Evolutionary conservation across 2,888 invertebrate species (phyloP), one percentile per base, ranked within the genome.

Genomic region (Globia sparganii): DNA sequence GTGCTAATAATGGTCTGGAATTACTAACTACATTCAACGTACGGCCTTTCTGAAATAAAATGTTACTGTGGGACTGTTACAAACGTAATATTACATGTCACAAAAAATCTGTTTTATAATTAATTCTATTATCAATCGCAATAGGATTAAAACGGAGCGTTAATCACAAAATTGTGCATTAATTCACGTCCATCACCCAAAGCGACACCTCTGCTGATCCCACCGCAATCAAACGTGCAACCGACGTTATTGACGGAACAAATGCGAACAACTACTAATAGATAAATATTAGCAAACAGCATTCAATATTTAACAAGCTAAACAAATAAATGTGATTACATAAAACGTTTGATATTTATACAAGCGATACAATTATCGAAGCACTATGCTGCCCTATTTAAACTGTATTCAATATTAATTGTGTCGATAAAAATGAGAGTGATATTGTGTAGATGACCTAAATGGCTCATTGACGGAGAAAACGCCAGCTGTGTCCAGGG

Each of bases 381-480:
- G 11, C 59, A 69, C 69, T 43, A 59, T 59, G 25, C 37, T n/a
- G 61, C 56, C 28, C 28, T 62, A 18, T 61, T 58, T 68, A 64
- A 53, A 9, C n/a, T 25, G 59, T 67, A 62, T 49, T 75, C 46
- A 75, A 77, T 77, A 65, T 59, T 80, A 77, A 80, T 59, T 65
- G 31, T 68, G 34, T 6, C 78, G 56, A 80, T 78, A 80, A 80
- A 83, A 80, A 77, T 70, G 59, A 69, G 61, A 83, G 78, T 80
- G 31, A 49, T 77, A 49, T 83, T 83, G 77, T 68, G 58, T 67
- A 68, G 49, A 71, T 80, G 71, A 78, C 66, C 71, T 62, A 43
- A 80, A 80, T 80, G 61, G 80, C 78, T 80, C 80, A 78, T 83
- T 78, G 78, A 67, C 71, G 46, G 49, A 62, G 71, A 83, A n/a